Evolutionary conservation across 2,797 vertebrate genomes (phyloP).

Genomic region (Geotria australis): DNA sequence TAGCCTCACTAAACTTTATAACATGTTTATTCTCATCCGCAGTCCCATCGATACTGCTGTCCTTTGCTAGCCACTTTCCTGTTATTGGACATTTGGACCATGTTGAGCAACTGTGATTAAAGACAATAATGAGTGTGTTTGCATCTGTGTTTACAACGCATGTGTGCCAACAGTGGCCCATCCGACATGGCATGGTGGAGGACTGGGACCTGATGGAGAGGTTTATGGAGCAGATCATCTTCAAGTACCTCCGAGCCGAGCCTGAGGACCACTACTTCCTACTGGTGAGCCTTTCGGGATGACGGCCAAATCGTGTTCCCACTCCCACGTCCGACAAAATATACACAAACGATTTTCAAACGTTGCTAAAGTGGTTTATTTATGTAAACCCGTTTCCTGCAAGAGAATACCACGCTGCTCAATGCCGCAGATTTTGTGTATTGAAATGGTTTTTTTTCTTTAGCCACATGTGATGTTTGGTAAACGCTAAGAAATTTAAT

Average conservation of each 20-base stretch:
- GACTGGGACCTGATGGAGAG: slow-evolving; percentile 97
- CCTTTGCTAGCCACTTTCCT: no score
- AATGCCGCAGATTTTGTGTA: no score
- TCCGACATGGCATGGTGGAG: slow-evolving; percentile 82
- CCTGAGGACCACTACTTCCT: slow-evolving; percentile 93
- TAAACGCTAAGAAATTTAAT: no score
- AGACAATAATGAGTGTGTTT: neutral
- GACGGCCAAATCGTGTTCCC: no score
- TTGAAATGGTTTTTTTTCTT: neutral
- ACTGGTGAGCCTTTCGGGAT: slow-evolving; percentile 22
- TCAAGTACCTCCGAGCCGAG: slow-evolving; percentile 90
- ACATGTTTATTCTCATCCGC: no score
- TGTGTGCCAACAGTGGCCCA: slow-evolving; percentile 67
- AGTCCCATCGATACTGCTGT: no score
- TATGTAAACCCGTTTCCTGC: no score
- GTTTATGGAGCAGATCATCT: slow-evolving; percentile 94
- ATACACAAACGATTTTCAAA: no score
- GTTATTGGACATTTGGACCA: neutral
- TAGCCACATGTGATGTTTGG: neutral
- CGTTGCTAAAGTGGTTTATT: no score
- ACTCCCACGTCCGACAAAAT: no score
- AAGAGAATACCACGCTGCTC: no score
- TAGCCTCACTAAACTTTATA: no score
- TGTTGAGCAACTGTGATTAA: neutral
- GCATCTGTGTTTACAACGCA: neutral